Conservation (phyloP, 2,888 invertebrate genomes). For the Griposia aprilina region DNA sequence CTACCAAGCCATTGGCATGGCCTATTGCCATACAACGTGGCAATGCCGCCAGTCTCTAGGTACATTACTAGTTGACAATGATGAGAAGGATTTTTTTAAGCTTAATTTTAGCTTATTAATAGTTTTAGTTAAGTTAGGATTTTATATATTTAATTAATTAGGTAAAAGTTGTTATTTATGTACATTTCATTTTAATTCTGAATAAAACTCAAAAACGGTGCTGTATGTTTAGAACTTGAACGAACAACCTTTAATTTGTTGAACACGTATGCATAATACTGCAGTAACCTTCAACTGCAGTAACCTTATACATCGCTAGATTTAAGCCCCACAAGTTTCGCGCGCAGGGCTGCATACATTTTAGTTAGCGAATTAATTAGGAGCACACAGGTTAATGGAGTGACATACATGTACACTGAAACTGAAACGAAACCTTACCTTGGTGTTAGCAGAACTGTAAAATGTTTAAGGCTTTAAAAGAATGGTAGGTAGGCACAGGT, state of each 20-base stretch:
- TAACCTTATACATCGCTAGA: not conserved
- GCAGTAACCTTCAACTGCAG: conserved; percentile 7
- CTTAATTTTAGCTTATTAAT: no score
- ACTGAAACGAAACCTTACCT: not conserved
- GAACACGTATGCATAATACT: not conserved
- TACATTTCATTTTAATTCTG: no score
- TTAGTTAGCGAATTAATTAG: conserved; percentile 4
- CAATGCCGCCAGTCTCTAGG: no score
- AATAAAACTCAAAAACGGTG: not conserved
- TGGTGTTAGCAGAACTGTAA: not conserved
- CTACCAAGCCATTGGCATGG: no score
- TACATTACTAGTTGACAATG: no score
- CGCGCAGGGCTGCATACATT: not conserved
- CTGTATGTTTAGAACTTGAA: not conserved
- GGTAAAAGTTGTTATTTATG: no score
- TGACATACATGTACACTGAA: not conserved
- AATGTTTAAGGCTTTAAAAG: not conserved
- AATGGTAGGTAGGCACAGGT: not conserved
- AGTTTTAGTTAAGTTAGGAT: no score
- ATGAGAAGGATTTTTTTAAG: no score
- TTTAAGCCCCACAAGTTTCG: not conserved
- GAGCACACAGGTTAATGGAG: not conserved
- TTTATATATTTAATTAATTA: no score
- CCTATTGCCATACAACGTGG: no score
- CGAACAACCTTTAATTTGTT: not conserved